phyloP scores from a whole-genome alignment of 2,113 vertebrate species.

The Drymodes brunneopygia region DNA sequence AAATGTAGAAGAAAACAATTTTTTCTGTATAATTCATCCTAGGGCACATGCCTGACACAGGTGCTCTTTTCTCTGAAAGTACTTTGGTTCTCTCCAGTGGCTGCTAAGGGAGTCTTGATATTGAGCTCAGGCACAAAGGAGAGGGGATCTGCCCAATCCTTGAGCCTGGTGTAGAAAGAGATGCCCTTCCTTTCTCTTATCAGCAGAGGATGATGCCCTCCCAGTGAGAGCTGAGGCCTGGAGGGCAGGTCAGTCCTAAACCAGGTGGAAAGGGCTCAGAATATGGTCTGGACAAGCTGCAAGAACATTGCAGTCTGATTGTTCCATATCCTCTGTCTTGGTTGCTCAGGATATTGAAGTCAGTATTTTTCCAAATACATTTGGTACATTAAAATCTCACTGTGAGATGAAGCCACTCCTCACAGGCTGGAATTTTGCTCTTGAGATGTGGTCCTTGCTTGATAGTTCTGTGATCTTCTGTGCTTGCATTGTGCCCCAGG shows the following conservation, averaged over 20 bases:
- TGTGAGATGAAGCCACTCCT: background rate
- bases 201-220: background rate
- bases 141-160: background rate
- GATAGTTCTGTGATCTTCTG: background rate
- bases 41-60: accelerated
- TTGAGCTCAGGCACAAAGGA: background rate
- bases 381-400: background rate
- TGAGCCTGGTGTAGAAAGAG: background rate
- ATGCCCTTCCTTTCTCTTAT: background rate
- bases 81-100: background rate
- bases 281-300: background rate
- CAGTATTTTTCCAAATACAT: background rate
- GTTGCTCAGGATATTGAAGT: background rate
- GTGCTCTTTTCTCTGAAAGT: background rate
- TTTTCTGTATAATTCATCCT: background rate
- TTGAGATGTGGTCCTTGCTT: background rate
- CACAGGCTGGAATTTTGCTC: background rate
- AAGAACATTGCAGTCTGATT: background rate
- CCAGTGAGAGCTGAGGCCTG: background rate
- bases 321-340: background rate
- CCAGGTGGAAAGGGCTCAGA: background rate
- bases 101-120: background rate
- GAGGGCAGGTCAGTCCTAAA: background rate
- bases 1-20: background rate
- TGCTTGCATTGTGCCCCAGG: background rate